These are phyloP conservation scores for Notodonta dromedarius DNA, from an alignment of 2,888 invertebrate genomes.

Conservation along the genomic window DNA sequence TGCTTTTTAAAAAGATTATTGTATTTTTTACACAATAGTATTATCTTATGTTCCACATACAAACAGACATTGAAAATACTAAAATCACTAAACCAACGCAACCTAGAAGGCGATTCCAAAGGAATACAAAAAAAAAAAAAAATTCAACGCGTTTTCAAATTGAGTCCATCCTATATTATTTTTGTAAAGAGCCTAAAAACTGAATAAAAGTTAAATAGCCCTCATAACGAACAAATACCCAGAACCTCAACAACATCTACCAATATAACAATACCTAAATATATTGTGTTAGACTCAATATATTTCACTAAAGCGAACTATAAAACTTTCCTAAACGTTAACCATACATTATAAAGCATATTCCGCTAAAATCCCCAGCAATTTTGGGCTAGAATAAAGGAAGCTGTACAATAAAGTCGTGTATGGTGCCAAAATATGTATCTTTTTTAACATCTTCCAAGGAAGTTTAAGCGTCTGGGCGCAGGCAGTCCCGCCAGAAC, in stretches of 20 bases:
- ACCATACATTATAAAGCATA: slow-evolving; percentile 37
- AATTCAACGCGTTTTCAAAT: too few species aligned
- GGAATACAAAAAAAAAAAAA: too few species aligned
- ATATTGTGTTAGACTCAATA: neutral
- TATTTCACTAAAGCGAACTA: neutral
- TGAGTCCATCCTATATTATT: too few species aligned
- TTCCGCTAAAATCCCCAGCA: slow-evolving; percentile 31
- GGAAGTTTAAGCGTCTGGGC: slow-evolving; percentile 61
- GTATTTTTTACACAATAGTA: neutral
- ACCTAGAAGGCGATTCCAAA: too few species aligned
- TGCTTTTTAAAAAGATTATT: neutral
- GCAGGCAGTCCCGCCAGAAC: slow-evolving; percentile 54
- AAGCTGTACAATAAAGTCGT: slow-evolving; percentile 41
- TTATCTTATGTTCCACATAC: too few species aligned
- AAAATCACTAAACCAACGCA: too few species aligned
- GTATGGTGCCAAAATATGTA: slow-evolving; percentile 65
- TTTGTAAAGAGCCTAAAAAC: too few species aligned
- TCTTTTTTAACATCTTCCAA: slow-evolving; percentile 58
- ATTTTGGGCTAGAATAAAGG: slow-evolving; percentile 40
- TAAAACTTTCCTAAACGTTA: slow-evolving; percentile 16
- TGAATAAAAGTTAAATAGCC: too few species aligned
- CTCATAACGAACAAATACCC: neutral
- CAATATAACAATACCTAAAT: neutral
- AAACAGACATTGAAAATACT: too few species aligned
- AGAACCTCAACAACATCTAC: too few species aligned